phyloP scores from a whole-genome alignment of 2,888 invertebrate species.

The Caenorhabditis sp. region DNA sequence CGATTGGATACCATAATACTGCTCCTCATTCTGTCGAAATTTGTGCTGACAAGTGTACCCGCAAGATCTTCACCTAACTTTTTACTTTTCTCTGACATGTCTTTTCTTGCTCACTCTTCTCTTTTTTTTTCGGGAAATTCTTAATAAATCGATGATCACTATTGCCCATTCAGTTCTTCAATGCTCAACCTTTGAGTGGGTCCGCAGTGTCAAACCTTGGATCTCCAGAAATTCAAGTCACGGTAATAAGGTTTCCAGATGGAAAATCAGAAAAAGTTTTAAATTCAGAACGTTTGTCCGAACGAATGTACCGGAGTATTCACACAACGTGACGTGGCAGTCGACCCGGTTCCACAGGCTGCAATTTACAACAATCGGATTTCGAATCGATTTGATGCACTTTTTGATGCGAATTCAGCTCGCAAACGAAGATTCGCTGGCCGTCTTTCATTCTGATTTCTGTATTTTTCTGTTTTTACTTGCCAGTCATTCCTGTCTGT shows the following conservation, averaged over 20 bases:
- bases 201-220: slow-evolving; percentile 8
- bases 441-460: slow-evolving; percentile 23
- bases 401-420: slow-evolving; percentile 85
- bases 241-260: slow-evolving; percentile 10
- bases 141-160: slow-evolving; percentile 22
- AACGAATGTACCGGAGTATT: slow-evolving; percentile 59
- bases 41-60: slow-evolving; percentile 68
- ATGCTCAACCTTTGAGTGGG: slow-evolving; percentile 41
- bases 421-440: slow-evolving; percentile 24
- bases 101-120: slow-evolving; percentile 23
- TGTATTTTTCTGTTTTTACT: not conserved
- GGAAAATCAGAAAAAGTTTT: not conserved
- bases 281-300: slow-evolving; percentile 65
- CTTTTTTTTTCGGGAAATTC: not conserved
- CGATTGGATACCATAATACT: slow-evolving; percentile 68
- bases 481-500: not conserved
- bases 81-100: slow-evolving; percentile 2
- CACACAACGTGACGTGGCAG: slow-evolving; percentile 58
- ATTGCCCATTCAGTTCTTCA: slow-evolving; percentile 50
- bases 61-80: slow-evolving; percentile 55
- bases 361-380: slow-evolving; percentile 70
- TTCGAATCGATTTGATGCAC: slow-evolving; percentile 88
- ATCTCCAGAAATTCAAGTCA: slow-evolving; percentile 47
- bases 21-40: slow-evolving; percentile 63
- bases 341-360: slow-evolving; percentile 65